Percentiles rank a stretch among this genome's conserved stretches.
Conservation (phyloP, 2,113 vertebrate species). For the Rhinolophus sinicus region DNA sequence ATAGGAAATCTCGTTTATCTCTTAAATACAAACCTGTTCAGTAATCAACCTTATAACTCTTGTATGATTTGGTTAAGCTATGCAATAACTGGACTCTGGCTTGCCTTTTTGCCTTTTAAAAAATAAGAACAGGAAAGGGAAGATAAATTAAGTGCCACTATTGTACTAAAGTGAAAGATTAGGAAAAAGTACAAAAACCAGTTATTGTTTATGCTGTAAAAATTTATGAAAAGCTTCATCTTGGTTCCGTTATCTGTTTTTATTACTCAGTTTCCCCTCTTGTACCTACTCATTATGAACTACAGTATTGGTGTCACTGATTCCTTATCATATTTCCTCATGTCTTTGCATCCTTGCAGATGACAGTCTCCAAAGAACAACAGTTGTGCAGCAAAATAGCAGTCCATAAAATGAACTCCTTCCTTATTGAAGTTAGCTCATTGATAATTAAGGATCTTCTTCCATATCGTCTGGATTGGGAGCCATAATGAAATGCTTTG, state of each 20-base stretch:
- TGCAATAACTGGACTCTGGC: constrained; percentile 35
- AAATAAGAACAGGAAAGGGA: constrained; percentile 52
- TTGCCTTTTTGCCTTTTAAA: constrained; percentile 52
- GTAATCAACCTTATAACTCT: constrained; percentile 22
- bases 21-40: constrained; percentile 61
- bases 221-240: constrained; percentile 73
- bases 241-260: constrained; percentile 64
- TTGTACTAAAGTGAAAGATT: constrained; percentile 80
- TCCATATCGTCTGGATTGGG: constrained; percentile 98
- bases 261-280: constrained; percentile 58
- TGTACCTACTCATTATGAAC: constrained; percentile 65
- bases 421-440: constrained; percentile 39
- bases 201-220: constrained; percentile 79
- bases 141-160: constrained; percentile 82
- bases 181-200: constrained; percentile 83
- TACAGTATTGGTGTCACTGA: constrained; percentile 23
- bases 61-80: constrained; percentile 62
- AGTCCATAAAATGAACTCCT: constrained; percentile 63
- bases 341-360: constrained; percentile 47
- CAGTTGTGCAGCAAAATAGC: constrained; percentile 53
- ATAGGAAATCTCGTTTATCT: constrained; percentile 57
- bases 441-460: constrained; percentile 92
- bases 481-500: constrained; percentile 98
- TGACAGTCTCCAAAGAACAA: constrained; percentile 64
- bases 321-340: constrained; percentile 36